phyloP scores from a whole-genome alignment of 2,797 vertebrate species.

The Rhinophrynus dorsalis region DNA sequence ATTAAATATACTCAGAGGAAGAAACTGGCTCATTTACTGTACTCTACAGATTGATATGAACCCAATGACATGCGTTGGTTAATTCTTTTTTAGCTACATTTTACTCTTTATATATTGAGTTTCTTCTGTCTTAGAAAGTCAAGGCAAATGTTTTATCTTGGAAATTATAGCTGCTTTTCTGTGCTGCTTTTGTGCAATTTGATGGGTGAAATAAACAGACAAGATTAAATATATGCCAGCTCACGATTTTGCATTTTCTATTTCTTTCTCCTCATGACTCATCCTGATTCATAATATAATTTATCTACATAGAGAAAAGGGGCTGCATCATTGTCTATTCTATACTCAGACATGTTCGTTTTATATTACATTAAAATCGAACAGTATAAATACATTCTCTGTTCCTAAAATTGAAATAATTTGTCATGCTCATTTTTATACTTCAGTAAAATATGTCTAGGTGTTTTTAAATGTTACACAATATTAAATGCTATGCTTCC shows the following conservation, averaged over 20 bases:
- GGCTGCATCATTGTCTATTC: conserved; percentile 19
- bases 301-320: conserved; percentile 31
- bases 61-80: conserved; percentile 16
- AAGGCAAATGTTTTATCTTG: conserved; percentile 39
- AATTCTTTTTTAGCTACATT: conserved; percentile 5
- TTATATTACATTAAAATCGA: conserved; percentile 10
- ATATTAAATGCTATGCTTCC: too few species aligned
- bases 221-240: conserved; percentile 41
- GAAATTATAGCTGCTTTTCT: conserved; percentile 33
- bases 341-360: conserved; percentile 9
- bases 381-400: neutral
- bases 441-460: neutral
- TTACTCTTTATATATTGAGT: conserved; percentile 8
- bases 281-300: conserved; percentile 43
- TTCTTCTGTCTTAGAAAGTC: conserved; percentile 31
- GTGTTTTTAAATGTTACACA: neutral
- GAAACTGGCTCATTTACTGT: conserved; percentile 19
- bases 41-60: conserved; percentile 10
- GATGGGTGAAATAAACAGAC: conserved; percentile 37
- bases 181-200: conserved; percentile 28
- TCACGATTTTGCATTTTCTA: conserved; percentile 37
- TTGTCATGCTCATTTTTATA: neutral
- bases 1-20: too few species aligned
- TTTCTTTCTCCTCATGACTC: conserved; percentile 36
- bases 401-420: neutral